A percentile compares a stretch with the other conserved stretches of the same genome.
Conservation (phyloP, 30 jellyfish, hydroid and myxozoan species). For the Chrysaora quinquecirrha region DNA sequence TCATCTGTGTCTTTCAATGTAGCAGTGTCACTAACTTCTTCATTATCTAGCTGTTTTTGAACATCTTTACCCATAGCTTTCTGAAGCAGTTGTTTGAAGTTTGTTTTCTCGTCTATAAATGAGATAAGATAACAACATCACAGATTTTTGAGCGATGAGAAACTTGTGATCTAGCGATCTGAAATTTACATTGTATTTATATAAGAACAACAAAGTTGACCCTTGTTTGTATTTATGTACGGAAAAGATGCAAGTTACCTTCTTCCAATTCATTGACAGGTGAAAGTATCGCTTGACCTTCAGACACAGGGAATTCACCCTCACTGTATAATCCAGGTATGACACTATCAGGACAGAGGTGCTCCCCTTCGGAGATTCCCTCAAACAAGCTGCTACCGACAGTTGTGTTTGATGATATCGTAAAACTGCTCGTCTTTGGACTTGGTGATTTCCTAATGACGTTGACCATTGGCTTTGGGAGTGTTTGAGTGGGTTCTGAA, state of each 20-base stretch:
- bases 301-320: constrained; percentile 85
- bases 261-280: constrained; percentile 32
- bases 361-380: constrained; percentile 89
- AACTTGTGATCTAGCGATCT: too few species aligned
- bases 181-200: background rate
- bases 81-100: constrained; percentile 43
- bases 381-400: constrained; percentile 81
- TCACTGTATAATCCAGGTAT: constrained; percentile 76
- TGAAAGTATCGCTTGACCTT: constrained; percentile 56
- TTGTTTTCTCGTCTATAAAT: constrained; percentile 14
- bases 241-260: constrained; percentile 46
- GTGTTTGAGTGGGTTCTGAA: constrained; percentile 33
- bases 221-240: too few species aligned
- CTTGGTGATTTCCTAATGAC: constrained; percentile 19
- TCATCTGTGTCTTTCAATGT: constrained; percentile 75
- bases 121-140: too few species aligned
- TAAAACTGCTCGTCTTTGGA: constrained; percentile 32
- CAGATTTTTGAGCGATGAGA: too few species aligned
- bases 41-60: background rate
- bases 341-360: constrained; percentile 61
- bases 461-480: background rate
- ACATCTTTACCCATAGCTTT: constrained; percentile 13
- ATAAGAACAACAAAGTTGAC: background rate
- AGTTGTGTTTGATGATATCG: constrained; percentile 61
- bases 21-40: constrained; percentile 24